Conservation (phyloP, 2,888 invertebrate species). For the Apeira syringaria region DNA sequence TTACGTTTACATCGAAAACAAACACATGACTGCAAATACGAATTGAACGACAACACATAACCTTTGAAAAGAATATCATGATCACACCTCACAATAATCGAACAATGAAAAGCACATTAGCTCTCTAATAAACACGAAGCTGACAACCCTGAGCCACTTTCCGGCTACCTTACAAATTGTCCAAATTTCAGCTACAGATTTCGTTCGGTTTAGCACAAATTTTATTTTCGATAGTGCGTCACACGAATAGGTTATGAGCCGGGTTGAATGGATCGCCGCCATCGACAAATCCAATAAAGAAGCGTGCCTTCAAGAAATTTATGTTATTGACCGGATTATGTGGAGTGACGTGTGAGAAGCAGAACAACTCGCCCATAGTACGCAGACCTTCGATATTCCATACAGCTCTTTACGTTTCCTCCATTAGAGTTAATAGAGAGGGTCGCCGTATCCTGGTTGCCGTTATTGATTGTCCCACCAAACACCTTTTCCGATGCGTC, state of each 20-base stretch:
- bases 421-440: slow-evolving; percentile 40
- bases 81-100: too few relatives aligned
- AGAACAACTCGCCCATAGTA: slow-evolving; percentile 48
- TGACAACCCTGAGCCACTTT: slow-evolving; percentile 2
- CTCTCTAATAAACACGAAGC: slow-evolving; percentile 5
- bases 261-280: slow-evolving; percentile 63
- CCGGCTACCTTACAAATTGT: slow-evolving; percentile 29
- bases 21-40: too few relatives aligned
- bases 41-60: too few relatives aligned
- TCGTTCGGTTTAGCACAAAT: slow-evolving; percentile 47
- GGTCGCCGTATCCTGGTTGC: slow-evolving; percentile 54
- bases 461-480: slow-evolving; percentile 71
- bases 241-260: slow-evolving; percentile 55
- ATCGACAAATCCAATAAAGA: slow-evolving; percentile 77
- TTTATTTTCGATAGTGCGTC: slow-evolving; percentile 60
- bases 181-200: slow-evolving; percentile 46
- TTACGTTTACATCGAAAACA: too few relatives aligned
- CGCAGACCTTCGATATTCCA: slow-evolving; percentile 46
- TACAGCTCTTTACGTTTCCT: slow-evolving; percentile 39
- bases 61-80: too few relatives aligned
- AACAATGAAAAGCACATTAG: too few relatives aligned
- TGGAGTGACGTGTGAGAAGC: slow-evolving; percentile 68
- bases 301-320: slow-evolving; percentile 72
- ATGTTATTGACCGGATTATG: slow-evolving; percentile 80
- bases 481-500: slow-evolving; percentile 74